phyloP scores from a whole-genome alignment of 2,797 vertebrate species.

The Poecilia wingei region DNA sequence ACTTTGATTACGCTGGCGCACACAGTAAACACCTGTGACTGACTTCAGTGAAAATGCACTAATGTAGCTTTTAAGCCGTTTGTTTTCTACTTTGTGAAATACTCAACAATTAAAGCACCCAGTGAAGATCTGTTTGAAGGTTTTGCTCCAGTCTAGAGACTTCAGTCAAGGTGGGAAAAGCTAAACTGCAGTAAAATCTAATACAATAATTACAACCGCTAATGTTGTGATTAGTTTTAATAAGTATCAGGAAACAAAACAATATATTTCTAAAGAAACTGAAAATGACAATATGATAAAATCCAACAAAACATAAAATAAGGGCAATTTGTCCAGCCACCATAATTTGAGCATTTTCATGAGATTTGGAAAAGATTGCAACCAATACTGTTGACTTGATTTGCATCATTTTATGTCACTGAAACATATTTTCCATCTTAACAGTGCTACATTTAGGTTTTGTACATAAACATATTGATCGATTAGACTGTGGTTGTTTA shows the following conservation, averaged over 20 bases:
- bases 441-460: background rate
- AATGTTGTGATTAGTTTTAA: background rate
- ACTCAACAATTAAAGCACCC: background rate
- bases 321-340: background rate
- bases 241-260: background rate
- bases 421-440: background rate
- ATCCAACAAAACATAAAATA: background rate
- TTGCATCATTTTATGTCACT: background rate
- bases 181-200: background rate
- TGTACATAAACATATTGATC: background rate
- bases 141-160: background rate
- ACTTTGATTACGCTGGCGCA: background rate
- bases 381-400: background rate
- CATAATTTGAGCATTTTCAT: background rate
- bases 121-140: background rate
- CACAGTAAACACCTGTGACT: background rate
- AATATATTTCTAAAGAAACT: background rate
- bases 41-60: background rate
- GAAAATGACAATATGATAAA: background rate
- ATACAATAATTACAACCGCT: background rate
- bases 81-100: slow-evolving; percentile 6
- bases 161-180: background rate
- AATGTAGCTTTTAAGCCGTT: background rate
- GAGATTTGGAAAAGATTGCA: background rate
- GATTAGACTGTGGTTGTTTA: background rate